Percentiles rank a stretch among this genome's conserved stretches.
Conservation (phyloP, 2,797 vertebrate genomes). For the Heteromormyrus szaboi region DNA sequence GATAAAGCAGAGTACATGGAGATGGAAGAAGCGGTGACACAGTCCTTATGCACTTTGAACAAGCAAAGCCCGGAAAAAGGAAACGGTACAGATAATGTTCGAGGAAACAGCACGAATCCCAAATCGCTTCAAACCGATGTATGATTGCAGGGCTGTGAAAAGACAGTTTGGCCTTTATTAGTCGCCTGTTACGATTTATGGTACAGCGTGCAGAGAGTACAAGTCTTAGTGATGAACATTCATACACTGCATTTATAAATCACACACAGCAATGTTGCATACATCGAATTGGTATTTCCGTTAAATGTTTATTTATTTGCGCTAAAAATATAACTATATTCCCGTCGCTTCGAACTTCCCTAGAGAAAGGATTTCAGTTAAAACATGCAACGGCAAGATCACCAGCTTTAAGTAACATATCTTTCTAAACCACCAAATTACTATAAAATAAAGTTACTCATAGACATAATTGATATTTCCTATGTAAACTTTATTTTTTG, state of each 20-base stretch:
- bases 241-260: neutral
- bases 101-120: conserved; percentile 85
- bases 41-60: conserved; percentile 87
- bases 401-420: conserved; percentile 37
- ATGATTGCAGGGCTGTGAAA: conserved; percentile 60
- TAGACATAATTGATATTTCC: neutral
- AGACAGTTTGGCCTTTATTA: neutral
- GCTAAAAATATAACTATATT: neutral
- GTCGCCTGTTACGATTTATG: neutral
- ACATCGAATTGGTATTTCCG: neutral
- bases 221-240: neutral
- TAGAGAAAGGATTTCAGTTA: conserved; percentile 29
- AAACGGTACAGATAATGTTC: conserved; percentile 85
- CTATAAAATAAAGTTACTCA: neutral
- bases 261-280: neutral
- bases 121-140: conserved; percentile 97
- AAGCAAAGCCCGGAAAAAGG: conserved; percentile 82
- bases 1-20: conserved; percentile 97
- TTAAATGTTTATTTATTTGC: neutral
- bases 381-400: conserved; percentile 31
- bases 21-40: conserved; percentile 96
- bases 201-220: neutral
- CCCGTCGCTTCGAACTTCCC: conserved; percentile 27
- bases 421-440: conserved; percentile 23
- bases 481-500: conserved; percentile 51